Evolutionary conservation across 2,113 vertebrate genomes (phyloP).

Genomic region (Isichthys henryi): DNA sequence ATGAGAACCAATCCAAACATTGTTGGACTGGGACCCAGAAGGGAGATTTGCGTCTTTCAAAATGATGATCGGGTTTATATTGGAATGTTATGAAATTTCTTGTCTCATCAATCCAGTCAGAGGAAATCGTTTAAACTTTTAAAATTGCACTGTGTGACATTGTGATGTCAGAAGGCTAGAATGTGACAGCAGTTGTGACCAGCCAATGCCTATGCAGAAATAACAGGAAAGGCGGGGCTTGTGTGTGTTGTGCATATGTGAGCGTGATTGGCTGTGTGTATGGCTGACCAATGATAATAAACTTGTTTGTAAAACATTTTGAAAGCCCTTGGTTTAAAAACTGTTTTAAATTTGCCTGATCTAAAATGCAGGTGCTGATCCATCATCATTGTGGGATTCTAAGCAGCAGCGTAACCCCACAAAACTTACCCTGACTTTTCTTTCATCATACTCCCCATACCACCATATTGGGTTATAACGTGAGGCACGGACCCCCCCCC

Average conservation of each 20-base stretch:
- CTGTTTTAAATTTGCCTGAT: background rate
- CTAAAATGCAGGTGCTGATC: background rate
- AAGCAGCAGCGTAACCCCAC: background rate
- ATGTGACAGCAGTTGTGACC: constrained; percentile 13
- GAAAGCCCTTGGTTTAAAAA: background rate
- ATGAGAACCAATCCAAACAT: background rate
- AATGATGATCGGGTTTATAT: background rate
- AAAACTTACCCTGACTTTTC: too few species aligned
- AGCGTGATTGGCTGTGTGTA: constrained; percentile 38
- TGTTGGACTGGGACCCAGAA: constrained; percentile 2
- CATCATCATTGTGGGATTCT: background rate
- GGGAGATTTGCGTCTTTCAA: background rate
- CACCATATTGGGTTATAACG: too few species aligned
- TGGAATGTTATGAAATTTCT: background rate
- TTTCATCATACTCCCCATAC: too few species aligned
- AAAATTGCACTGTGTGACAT: background rate
- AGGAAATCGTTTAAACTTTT: background rate
- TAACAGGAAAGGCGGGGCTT: background rate
- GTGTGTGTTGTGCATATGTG: constrained; percentile 45
- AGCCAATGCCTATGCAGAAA: constrained; percentile 16
- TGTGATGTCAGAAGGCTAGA: background rate
- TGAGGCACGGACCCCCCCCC: too few species aligned
- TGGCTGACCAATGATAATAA: constrained; percentile 50
- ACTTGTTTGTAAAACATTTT: constrained; percentile 38
- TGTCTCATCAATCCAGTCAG: background rate